Percentiles rank a stretch among this genome's conserved stretches.
phyloP scores from a whole-genome alignment of 2,113 vertebrate species.

The Anguilla japonica region DNA sequence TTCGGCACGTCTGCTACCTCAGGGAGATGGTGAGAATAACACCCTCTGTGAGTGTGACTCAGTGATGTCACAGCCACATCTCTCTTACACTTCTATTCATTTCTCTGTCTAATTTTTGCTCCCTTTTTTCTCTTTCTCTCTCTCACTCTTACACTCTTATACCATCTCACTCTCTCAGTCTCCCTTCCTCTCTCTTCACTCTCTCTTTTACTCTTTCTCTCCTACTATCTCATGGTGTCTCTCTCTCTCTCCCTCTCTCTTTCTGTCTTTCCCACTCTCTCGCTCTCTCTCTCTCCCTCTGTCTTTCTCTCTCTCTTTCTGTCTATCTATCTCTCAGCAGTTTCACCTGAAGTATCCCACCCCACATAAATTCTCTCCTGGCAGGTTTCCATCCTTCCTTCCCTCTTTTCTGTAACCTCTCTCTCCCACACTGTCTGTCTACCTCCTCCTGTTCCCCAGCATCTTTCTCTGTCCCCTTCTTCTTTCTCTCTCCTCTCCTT shows the following conservation, averaged over 20 bases:
- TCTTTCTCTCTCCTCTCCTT: background rate
- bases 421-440: constrained; percentile 2
- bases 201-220: no score
- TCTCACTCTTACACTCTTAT: background rate
- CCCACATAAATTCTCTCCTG: background rate
- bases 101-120: background rate
- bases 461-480: background rate
- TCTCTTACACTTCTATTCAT: background rate
- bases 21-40: background rate
- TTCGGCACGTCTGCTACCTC: background rate
- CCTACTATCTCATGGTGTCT: no score
- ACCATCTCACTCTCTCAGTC: no score
- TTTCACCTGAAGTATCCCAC: background rate
- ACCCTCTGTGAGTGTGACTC: background rate
- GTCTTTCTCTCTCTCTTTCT: background rate
- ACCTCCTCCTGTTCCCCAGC: background rate
- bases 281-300: background rate
- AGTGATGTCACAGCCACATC: background rate
- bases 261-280: no score
- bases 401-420: background rate
- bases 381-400: background rate
- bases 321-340: background rate
- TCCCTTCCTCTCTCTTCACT: background rate
- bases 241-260: no score
- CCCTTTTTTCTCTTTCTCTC: background rate